Percentiles rank a stretch among this genome's conserved stretches.
Conservation (phyloP, 2,797 vertebrate genomes). For the Accipiter minullus region DNA sequence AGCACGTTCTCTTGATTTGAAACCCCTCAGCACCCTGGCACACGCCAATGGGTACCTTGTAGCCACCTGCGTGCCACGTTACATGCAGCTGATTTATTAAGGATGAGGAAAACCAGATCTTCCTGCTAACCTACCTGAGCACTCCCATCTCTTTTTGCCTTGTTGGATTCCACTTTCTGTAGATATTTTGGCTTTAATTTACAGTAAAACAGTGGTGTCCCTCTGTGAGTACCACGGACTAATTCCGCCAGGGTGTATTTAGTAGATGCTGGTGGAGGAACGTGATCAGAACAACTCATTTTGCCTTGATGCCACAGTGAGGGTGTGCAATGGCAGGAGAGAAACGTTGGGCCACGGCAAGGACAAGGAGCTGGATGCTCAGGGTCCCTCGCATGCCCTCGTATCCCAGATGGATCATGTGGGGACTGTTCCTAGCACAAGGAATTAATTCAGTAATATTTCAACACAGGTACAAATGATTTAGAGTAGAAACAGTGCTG, state of each 20-base stretch:
- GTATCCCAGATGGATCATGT: background rate
- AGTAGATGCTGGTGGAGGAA: background rate
- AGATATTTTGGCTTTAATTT: background rate
- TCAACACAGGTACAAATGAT: background rate
- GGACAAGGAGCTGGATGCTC: background rate
- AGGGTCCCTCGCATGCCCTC: background rate
- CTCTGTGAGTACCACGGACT: background rate
- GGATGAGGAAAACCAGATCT: background rate
- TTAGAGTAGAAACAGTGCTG: background rate
- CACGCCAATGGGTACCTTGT: background rate
- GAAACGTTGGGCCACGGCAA: background rate
- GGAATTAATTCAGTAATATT: conserved; percentile 1
- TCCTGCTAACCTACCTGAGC: background rate
- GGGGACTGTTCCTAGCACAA: background rate
- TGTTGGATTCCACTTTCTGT: background rate
- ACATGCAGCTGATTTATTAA: background rate
- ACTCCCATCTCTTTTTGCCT: background rate
- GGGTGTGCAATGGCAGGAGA: background rate
- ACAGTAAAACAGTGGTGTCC: background rate
- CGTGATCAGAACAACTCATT: background rate
- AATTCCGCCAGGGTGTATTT: background rate
- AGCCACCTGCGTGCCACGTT: background rate
- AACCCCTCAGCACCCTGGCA: background rate
- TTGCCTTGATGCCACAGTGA: accelerated
- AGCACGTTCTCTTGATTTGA: accelerated